phyloP scores from a whole-genome alignment of 2,797 vertebrate genomes.

The Helarctos malayanus region DNA sequence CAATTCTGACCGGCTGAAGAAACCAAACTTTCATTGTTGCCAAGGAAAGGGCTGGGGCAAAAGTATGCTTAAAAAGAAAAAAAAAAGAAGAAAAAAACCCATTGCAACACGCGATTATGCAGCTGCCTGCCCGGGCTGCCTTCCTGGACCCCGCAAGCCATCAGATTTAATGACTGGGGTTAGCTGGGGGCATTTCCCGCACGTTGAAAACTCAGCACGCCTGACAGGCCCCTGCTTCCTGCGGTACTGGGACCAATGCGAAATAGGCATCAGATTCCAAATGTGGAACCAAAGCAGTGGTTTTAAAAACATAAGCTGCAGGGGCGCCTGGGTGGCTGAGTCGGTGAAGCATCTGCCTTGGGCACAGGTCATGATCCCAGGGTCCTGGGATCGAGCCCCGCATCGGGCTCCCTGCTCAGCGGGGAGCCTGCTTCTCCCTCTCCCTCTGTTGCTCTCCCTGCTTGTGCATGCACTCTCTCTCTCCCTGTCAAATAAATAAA shows the following conservation, averaged over 20 bases:
- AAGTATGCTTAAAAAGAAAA: neutral
- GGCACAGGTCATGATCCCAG: too few species aligned
- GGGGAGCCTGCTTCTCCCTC: too few species aligned
- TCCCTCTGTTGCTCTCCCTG: too few species aligned
- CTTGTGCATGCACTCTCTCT: too few species aligned
- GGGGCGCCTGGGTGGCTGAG: too few species aligned
- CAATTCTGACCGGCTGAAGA: conserved; percentile 3
- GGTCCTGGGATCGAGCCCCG: too few species aligned
- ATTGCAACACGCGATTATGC: neutral
- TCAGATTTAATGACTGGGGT: conserved; percentile 32
- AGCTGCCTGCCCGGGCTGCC: neutral
- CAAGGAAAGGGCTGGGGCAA: neutral
- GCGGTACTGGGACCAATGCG: neutral
- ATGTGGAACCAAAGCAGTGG: neutral
- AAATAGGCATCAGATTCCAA: conserved; percentile 28
- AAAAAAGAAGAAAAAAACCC: neutral
- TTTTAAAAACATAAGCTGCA: neutral
- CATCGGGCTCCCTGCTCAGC: too few species aligned
- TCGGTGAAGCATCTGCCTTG: too few species aligned
- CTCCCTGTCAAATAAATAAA: too few species aligned
- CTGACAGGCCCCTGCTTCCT: conserved; percentile 2
- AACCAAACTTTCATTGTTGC: neutral
- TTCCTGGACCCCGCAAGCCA: neutral
- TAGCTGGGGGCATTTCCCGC: neutral
- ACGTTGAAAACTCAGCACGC: conserved; percentile 37